These are phyloP conservation scores for Apodemus agrarius DNA, from an alignment of 2,797 vertebrate genomes.

Conservation along the genomic window DNA sequence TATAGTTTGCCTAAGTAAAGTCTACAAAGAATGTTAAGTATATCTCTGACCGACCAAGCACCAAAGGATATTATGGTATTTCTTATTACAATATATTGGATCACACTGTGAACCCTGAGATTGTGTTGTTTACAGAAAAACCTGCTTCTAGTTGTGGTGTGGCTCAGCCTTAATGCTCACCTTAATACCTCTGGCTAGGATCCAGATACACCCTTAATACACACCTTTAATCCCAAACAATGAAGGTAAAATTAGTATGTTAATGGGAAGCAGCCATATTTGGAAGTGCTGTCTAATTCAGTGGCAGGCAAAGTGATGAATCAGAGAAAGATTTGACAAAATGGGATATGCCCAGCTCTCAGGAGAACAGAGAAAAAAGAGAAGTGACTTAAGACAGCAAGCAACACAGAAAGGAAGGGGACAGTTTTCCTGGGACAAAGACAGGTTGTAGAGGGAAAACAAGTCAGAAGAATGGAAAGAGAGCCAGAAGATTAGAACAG, in stretches of 20 bases:
- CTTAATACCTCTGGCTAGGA: not conserved
- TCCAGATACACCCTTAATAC: not conserved
- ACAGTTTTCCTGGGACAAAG: not conserved
- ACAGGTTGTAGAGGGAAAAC: not conserved
- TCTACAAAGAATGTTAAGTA: slow-evolving; percentile 49
- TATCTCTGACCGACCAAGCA: slow-evolving; percentile 1
- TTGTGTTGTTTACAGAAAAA: not conserved
- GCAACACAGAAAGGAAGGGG: not conserved
- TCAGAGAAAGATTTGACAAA: not conserved
- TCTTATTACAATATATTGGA: not conserved
- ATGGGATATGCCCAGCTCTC: not conserved
- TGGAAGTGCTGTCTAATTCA: not conserved
- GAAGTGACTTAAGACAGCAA: not conserved
- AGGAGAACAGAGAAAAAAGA: not conserved
- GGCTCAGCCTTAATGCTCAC: not conserved
- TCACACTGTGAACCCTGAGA: not conserved
- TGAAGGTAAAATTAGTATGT: not conserved
- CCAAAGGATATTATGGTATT: not conserved
- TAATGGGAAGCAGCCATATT: not conserved
- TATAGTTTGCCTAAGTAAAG: not conserved
- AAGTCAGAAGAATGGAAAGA: not conserved
- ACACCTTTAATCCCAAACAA: not conserved
- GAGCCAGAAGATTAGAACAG: not conserved
- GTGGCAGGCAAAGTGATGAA: not conserved
- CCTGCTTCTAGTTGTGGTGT: not conserved